These are phyloP conservation scores for Drosophila grimshawi DNA, from an alignment of 1,140 invertebrate genomes.

Conservation along the genomic window DNA sequence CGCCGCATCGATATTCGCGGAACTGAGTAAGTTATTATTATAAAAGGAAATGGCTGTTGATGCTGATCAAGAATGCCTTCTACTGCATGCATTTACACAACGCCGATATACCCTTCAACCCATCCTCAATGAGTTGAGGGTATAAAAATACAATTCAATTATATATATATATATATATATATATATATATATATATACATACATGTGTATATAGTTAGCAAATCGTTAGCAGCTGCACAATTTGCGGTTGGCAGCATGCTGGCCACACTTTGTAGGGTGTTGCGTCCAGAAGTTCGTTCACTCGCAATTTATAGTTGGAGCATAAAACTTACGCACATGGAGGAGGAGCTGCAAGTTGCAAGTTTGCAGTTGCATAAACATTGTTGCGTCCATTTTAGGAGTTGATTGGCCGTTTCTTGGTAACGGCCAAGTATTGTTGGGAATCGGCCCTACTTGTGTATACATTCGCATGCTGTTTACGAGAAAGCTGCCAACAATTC, in stretches of 20 bases:
- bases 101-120: no score
- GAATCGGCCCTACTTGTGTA: constrained; percentile 23
- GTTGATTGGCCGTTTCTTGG: constrained; percentile 45
- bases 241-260: constrained; percentile 1
- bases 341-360: constrained; percentile 37
- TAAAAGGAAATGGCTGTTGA: no score
- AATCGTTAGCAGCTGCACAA: constrained; percentile 5
- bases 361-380: constrained; percentile 54
- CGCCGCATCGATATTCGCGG: no score
- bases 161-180: no score
- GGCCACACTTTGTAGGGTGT: constrained; percentile 7
- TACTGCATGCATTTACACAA: no score
- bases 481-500: constrained; percentile 42
- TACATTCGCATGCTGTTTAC: constrained; percentile 4
- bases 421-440: constrained; percentile 30
- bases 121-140: no score
- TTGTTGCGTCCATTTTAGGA: constrained; percentile 71
- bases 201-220: constrained; percentile 4
- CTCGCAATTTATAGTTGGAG: constrained; percentile 41
- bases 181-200: no score
- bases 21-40: no score
- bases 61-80: no score
- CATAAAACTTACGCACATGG: constrained; percentile 64
- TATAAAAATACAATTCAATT: no score
- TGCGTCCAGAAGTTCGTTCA: constrained; percentile 3